Percentiles rank a stretch among this genome's conserved stretches.
Evolutionary conservation across 2,888 invertebrate genomes (phyloP).

Genomic region (Cerastis leucographa): DNA sequence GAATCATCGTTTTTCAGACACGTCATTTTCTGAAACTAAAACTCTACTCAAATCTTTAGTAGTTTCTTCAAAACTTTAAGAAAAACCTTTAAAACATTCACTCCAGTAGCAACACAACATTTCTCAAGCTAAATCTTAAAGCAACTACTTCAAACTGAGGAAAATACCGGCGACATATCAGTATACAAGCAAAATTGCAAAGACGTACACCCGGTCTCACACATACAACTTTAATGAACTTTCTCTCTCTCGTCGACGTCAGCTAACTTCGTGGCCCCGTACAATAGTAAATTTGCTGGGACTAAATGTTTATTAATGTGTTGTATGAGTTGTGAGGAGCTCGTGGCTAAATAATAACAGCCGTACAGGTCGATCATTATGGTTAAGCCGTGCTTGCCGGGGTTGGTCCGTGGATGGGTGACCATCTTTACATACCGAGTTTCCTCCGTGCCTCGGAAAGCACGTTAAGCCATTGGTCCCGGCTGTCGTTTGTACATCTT

Average conservation of each 20-base stretch:
- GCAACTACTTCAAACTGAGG: constrained; percentile 44
- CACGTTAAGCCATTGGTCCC: too few relatives aligned
- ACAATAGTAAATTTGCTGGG: constrained; percentile 70
- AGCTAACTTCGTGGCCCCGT: constrained; percentile 61
- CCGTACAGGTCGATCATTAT: too few relatives aligned
- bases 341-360: too few relatives aligned
- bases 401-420: too few relatives aligned
- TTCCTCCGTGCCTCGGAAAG: too few relatives aligned
- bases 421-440: too few relatives aligned
- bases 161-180: constrained; percentile 44
- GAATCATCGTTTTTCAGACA: too few relatives aligned
- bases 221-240: constrained; percentile 60
- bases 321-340: constrained; percentile 61
- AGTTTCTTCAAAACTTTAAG: not conserved
- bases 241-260: constrained; percentile 17
- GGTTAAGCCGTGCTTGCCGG: too few relatives aligned
- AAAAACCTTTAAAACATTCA: not conserved
- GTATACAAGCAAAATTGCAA: constrained; percentile 46
- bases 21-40: not conserved
- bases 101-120: constrained; percentile 5
- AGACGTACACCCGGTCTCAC: constrained; percentile 22
- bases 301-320: constrained; percentile 74
- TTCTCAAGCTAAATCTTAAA: constrained; percentile 34
- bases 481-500: too few relatives aligned
- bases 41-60: not conserved